phyloP scores from a whole-genome alignment of 2,888 invertebrate species.

The Nomada ruficornis region DNA sequence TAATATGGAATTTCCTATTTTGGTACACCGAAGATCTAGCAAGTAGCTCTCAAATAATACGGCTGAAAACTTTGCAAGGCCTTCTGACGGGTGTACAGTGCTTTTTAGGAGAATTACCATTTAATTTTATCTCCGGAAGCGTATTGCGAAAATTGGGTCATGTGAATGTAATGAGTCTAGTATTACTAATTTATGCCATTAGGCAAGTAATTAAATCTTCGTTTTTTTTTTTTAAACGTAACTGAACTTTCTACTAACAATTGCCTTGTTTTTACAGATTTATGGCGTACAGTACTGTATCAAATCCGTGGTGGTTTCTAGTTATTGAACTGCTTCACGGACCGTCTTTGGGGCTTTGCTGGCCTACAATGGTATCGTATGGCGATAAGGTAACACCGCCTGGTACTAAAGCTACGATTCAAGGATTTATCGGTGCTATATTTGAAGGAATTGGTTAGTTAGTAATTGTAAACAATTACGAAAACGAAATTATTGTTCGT shows the following conservation, averaged over 20 bases:
- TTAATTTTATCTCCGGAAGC: conserved; percentile 91
- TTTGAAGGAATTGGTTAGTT: conserved; percentile 92
- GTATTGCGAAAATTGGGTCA: conserved; percentile 88
- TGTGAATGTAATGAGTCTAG: conserved; percentile 92
- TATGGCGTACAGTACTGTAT: conserved; percentile 91
- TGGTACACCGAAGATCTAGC: conserved; percentile 93
- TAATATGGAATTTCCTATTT: conserved; percentile 95
- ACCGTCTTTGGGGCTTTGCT: conserved; percentile 94
- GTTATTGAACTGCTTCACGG: conserved; percentile 95
- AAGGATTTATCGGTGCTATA: conserved; percentile 93
- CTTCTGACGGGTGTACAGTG: conserved; percentile 90
- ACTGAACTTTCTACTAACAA: conserved; percentile 22
- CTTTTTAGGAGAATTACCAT: conserved; percentile 93
- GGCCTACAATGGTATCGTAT: conserved; percentile 95
- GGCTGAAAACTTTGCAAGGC: conserved; percentile 91
- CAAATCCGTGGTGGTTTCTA: conserved; percentile 93
- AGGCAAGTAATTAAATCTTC: conserved; percentile 74
- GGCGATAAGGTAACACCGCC: conserved; percentile 93
- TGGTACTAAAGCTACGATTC: conserved; percentile 93
- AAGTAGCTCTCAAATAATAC: conserved; percentile 81
- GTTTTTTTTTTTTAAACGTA: neutral
- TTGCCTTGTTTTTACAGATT: conserved; percentile 85
- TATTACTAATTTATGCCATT: conserved; percentile 91
- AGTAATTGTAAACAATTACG: neutral
- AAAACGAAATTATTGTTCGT: neutral